A percentile compares a stretch with the other conserved stretches of the same genome.
Evolutionary conservation across 2,113 vertebrate species (phyloP).

Genomic region (Bufo gargarizans): DNA sequence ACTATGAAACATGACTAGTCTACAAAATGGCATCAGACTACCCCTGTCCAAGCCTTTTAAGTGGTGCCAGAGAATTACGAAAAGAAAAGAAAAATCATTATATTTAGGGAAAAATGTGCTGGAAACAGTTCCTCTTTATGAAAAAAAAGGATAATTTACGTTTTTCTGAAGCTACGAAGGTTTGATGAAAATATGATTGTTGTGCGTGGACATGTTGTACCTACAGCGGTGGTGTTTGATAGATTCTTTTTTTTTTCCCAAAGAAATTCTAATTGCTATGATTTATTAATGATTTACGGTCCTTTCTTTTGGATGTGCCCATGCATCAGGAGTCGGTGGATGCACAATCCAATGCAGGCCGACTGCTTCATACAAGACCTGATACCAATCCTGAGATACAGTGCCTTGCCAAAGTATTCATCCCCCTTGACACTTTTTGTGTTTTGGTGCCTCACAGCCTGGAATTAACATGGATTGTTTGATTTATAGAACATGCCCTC

Average conservation of each 20-base stretch:
- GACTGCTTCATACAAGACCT: too few relatives aligned
- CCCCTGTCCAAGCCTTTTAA: slow-evolving; percentile 25
- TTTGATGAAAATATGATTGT: background rate
- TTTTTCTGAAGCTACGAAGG: background rate
- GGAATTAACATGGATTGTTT: too few relatives aligned
- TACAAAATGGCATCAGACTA: slow-evolving; percentile 37
- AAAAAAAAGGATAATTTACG: slow-evolving; percentile 15
- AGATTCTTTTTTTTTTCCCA: background rate
- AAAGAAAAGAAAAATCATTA: slow-evolving; percentile 24
- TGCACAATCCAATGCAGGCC: background rate
- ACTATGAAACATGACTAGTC: slow-evolving; percentile 46
- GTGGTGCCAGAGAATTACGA: slow-evolving; percentile 29
- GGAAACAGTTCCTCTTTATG: slow-evolving; percentile 19
- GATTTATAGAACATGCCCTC: too few relatives aligned
- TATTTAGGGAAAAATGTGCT: slow-evolving; percentile 30
- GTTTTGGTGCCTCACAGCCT: too few relatives aligned
- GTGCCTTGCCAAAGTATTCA: too few relatives aligned
- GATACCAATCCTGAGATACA: too few relatives aligned
- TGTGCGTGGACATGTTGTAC: slow-evolving; percentile 2
- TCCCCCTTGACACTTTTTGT: too few relatives aligned
- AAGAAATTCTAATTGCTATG: background rate
- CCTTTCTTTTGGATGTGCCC: background rate
- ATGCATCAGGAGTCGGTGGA: background rate
- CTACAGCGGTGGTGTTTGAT: background rate
- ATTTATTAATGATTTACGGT: background rate